Base-by-base conservation (phyloP, 2,797 vertebrate genomes). In the Myripristis murdjan region DNA sequence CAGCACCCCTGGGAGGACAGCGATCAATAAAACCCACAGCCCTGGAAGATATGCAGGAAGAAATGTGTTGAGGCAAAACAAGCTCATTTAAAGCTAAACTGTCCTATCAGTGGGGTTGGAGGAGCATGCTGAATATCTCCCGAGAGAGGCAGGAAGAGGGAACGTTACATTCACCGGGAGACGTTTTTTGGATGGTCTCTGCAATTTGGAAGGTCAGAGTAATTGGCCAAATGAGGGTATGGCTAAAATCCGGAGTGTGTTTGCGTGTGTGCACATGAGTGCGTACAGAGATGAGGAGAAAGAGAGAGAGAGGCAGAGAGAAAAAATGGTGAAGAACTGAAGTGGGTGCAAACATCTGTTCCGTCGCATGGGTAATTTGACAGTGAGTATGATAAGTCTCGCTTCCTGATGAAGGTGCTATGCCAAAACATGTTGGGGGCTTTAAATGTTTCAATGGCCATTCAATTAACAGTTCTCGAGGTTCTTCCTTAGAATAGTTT, bases 41-140 rank as follows among this genome's bases (percentile, higher is more conserved):
- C 77, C 88, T 86, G 85, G 81, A 91, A 90, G 89, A 91, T 85
- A 84, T 83, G 79, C 71, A 49, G 84, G 79, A 88, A 89, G 86
- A 88, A 91, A 92, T 87, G 81, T 90, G 89, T 91, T 75, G 82
- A 92, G 84, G 90, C 86, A 91, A 93, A 94, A 91, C 86, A 89
- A 86, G 84, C 89, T 89, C 85, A 90, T 92, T 91, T 92, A 83
- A 86, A 91, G 77, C 85, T 90, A 91, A 91, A 91, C 69, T 89
- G 85, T 91, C 84, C 73, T 90, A 91, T 93, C 89, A 88, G 83
- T 81, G 81, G 70, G 89, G 80, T 82, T 80, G 79, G 84, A 86
- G 84, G 77, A 81, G 79, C 83, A 74, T 75, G 77, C 76, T 62
- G 84, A 87, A 87, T 82, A 74, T 84, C 81, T 82, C 87, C 84